These are phyloP conservation scores for Melitaea cinxia DNA, from an alignment of 1,140 invertebrate genomes.

Conservation along the genomic window DNA sequence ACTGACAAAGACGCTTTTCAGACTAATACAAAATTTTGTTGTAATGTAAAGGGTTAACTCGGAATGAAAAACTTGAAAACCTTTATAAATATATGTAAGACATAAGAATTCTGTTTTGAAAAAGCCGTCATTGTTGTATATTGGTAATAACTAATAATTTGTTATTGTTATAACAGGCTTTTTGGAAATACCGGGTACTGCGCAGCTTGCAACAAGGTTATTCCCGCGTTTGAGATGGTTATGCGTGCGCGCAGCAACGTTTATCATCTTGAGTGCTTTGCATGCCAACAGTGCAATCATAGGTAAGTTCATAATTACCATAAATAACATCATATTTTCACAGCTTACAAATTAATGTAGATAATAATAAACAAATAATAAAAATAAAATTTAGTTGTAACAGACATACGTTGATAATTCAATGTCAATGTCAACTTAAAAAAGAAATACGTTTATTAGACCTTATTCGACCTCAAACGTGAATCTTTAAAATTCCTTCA, in stretches of 20 bases:
- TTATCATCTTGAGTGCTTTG: slow-evolving; percentile 99
- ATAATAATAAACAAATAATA: no score
- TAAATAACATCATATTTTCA: background rate
- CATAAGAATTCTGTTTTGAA: no score
- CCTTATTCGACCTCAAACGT: slow-evolving; percentile 1
- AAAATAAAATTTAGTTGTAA: no score
- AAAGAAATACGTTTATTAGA: slow-evolving; percentile 2
- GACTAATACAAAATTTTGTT: no score
- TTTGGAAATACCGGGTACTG: slow-evolving; percentile 96
- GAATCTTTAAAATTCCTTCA: slow-evolving; percentile 23
- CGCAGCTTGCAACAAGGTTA: slow-evolving; percentile 97
- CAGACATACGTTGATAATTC: background rate
- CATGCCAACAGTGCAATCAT: slow-evolving; percentile 98
- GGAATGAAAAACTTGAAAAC: no score
- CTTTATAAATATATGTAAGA: no score
- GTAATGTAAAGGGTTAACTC: no score
- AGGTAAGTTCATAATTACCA: slow-evolving; percentile 84
- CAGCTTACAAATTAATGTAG: no score
- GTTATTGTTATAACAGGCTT: slow-evolving; percentile 79
- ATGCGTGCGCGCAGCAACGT: slow-evolving; percentile 98
- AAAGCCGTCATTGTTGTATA: no score
- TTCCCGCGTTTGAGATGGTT: slow-evolving; percentile 99
- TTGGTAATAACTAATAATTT: background rate
- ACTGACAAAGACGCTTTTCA: no score
- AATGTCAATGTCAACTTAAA: background rate